A percentile compares a stretch with the other conserved stretches of the same genome.
phyloP scores from a whole-genome alignment of 2,113 vertebrate genomes.

The Agelaius tricolor region DNA sequence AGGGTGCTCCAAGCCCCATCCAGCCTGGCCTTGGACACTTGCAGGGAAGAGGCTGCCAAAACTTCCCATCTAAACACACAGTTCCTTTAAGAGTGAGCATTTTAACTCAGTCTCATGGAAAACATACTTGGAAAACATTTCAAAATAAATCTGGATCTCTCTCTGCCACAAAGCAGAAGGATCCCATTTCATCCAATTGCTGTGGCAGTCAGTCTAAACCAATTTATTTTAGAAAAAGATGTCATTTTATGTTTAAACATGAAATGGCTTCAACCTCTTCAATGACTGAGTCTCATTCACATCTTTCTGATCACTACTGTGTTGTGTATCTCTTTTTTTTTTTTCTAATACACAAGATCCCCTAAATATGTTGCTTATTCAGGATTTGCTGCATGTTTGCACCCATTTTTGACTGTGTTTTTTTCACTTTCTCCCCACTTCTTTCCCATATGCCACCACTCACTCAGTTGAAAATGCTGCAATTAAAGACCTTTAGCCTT shows the following conservation, averaged over 20 bases:
- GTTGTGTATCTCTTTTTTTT: too few species aligned
- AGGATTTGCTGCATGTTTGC: not conserved
- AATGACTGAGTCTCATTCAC: not conserved
- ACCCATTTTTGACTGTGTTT: not conserved
- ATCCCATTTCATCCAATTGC: not conserved
- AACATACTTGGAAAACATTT: not conserved
- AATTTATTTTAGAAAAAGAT: not conserved
- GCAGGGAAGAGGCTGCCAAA: not conserved
- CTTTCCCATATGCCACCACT: not conserved
- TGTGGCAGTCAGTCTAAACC: not conserved
- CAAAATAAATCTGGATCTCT: not conserved
- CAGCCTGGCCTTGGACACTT: rapidly evolving
- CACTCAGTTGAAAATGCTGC: not conserved
- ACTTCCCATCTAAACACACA: not conserved
- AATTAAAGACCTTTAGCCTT: not conserved
- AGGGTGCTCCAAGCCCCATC: not conserved
- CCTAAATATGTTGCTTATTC: not conserved
- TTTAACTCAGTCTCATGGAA: not conserved
- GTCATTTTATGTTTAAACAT: not conserved
- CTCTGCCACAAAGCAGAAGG: not conserved
- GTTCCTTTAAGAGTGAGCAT: not conserved
- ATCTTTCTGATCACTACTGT: not conserved
- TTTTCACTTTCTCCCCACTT: not conserved
- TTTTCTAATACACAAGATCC: not conserved
- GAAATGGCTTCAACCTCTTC: not conserved